Conservation (phyloP, 2,797 vertebrate genomes). For the Tiaroga cobitis region DNA sequence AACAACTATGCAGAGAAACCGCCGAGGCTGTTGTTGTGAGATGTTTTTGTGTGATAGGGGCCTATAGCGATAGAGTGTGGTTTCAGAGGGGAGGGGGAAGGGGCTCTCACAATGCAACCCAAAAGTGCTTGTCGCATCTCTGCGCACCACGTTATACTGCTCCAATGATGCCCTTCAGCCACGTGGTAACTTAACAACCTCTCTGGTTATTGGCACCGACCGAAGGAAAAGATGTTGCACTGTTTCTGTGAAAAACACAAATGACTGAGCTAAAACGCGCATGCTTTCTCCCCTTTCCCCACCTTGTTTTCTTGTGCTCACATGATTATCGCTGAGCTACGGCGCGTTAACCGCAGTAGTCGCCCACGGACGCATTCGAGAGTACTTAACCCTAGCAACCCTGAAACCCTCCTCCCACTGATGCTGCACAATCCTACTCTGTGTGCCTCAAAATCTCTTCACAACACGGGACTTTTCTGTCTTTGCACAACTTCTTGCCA, state of each 20-base stretch:
- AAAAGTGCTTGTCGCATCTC: slow-evolving; percentile 18
- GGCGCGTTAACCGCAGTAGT: slow-evolving; percentile 63
- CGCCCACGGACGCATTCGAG: slow-evolving; percentile 65
- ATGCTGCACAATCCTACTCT: slow-evolving; percentile 23
- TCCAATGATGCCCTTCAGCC: not conserved
- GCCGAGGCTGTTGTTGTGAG: slow-evolving; percentile 71
- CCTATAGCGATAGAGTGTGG: slow-evolving; percentile 59
- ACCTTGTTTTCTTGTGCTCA: slow-evolving; percentile 33
- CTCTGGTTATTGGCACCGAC: not conserved
- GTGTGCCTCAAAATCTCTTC: slow-evolving; percentile 1
- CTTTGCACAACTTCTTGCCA: not conserved
- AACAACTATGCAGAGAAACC: slow-evolving; percentile 68
- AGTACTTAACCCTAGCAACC: slow-evolving; percentile 44
- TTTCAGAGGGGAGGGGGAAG: slow-evolving; percentile 56
- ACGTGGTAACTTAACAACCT: not conserved
- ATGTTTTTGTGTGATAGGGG: slow-evolving; percentile 69
- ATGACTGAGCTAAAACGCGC: slow-evolving; percentile 52
- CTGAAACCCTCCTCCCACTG: slow-evolving; percentile 35
- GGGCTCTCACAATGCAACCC: slow-evolving; percentile 45
- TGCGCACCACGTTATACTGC: not conserved
- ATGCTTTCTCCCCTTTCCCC: slow-evolving; percentile 33
- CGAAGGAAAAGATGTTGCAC: slow-evolving; percentile 48
- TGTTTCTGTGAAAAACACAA: slow-evolving; percentile 37
- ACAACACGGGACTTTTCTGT: not conserved
- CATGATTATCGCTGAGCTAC: slow-evolving; percentile 52